Evolutionary conservation across 2,113 vertebrate genomes (phyloP).

Genomic region (Corythaeola cristata): DNA sequence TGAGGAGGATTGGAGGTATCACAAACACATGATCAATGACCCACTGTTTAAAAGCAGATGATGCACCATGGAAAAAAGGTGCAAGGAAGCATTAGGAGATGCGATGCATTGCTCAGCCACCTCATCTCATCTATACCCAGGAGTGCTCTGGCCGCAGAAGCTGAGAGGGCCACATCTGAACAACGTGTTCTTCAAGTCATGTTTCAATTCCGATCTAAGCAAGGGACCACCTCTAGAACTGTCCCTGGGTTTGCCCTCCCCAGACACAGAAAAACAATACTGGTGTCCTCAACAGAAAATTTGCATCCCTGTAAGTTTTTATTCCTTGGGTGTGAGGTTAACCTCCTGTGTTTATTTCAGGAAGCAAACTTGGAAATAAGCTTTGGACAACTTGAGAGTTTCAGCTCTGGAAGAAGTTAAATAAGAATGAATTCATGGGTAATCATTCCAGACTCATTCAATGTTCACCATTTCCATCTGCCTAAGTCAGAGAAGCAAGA

Average conservation of each 20-base stretch:
- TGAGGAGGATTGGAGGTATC: background rate
- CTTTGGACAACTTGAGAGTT: background rate
- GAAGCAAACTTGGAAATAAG: constrained; percentile 10
- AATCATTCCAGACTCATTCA: background rate
- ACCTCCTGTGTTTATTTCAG: background rate
- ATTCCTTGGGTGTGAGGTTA: background rate
- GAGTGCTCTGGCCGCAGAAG: background rate
- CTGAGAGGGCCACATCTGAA: background rate
- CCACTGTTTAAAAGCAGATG: background rate
- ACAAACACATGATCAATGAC: background rate
- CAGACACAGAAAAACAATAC: background rate
- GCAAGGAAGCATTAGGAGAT: background rate
- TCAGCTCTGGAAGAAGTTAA: constrained; percentile 35
- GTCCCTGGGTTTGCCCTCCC: background rate
- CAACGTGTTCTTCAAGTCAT: background rate
- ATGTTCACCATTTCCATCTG: background rate
- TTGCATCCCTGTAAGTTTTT: background rate
- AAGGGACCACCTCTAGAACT: background rate
- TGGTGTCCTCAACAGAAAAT: background rate
- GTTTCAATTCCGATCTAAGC: background rate
- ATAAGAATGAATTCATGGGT: background rate
- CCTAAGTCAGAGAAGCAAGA: background rate
- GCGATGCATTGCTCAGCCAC: background rate
- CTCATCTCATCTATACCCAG: background rate
- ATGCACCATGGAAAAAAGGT: background rate